A percentile compares a stretch with the other conserved stretches of the same genome.
Conservation (phyloP, 2,113 vertebrate species). For the Riparia riparia region DNA sequence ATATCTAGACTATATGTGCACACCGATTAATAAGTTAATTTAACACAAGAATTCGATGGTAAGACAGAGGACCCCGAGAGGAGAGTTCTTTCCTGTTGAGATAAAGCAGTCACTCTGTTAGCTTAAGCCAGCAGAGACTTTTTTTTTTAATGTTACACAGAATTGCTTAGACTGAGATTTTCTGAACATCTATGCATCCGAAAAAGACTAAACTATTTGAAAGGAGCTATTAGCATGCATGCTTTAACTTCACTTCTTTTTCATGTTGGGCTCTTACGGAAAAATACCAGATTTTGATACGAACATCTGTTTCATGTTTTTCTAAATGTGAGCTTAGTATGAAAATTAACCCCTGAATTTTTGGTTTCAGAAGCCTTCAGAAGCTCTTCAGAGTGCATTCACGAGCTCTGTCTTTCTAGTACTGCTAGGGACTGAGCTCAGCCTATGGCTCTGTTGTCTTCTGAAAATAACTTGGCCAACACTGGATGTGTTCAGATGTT, state of each 20-base stretch:
- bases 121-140: conserved; percentile 3
- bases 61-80: conserved; percentile 39
- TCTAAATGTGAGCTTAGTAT: conserved; percentile 60
- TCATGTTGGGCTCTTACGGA: conserved; percentile 66
- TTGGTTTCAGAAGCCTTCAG: conserved; percentile 24
- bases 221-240: conserved; percentile 67
- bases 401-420: background rate
- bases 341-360: conserved; percentile 70
- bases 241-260: conserved; percentile 70
- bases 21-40: conserved; percentile 45
- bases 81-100: conserved; percentile 46
- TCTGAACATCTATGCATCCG: conserved; percentile 46
- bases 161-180: conserved; percentile 58
- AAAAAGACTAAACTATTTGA: conserved; percentile 68
- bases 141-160: background rate
- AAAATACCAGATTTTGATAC: conserved; percentile 73
- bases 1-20: background rate
- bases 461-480: background rate
- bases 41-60: background rate
- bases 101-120: conserved; percentile 47
- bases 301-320: conserved; percentile 77
- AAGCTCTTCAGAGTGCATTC: background rate
- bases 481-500: background rate
- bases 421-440: background rate
- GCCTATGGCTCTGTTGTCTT: background rate